A percentile compares a stretch with the other conserved stretches of the same genome.
These are phyloP conservation scores for Brachionus koreanus DNA, from an alignment of 1,140 invertebrate genomes.

Conservation along the genomic window DNA sequence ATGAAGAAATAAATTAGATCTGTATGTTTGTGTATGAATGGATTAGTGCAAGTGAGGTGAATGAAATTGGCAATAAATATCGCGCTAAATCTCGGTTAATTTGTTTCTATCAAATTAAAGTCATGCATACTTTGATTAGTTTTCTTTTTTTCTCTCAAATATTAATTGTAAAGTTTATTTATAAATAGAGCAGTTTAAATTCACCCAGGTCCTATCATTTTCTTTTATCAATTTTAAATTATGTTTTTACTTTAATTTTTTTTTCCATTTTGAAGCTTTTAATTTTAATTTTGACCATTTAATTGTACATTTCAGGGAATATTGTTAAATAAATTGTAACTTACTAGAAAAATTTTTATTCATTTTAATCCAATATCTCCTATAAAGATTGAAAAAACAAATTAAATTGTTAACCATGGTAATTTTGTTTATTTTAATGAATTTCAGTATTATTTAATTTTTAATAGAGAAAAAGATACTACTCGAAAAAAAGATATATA, in stretches of 20 bases:
- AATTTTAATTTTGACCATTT: neutral
- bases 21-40: neutral
- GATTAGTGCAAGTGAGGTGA: neutral
- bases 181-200: neutral
- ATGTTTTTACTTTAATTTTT: neutral
- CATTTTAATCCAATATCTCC: no score
- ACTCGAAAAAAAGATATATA: no score
- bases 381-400: no score
- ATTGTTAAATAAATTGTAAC: conserved; percentile 1
- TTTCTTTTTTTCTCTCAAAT: neutral
- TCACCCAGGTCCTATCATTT: neutral
- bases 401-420: no score
- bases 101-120: neutral
- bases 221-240: neutral
- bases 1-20: neutral
- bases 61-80: neutral
- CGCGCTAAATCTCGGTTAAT: conserved; percentile 13
- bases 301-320: neutral
- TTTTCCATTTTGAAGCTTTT: neutral
- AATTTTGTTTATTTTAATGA: no score
- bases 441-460: no score
- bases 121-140: neutral
- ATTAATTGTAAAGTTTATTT: neutral
- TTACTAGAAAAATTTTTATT: neutral
- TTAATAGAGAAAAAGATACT: no score